phyloP scores from a whole-genome alignment of 2,113 vertebrate species.

The Ptilorrhoa leucosticta region DNA sequence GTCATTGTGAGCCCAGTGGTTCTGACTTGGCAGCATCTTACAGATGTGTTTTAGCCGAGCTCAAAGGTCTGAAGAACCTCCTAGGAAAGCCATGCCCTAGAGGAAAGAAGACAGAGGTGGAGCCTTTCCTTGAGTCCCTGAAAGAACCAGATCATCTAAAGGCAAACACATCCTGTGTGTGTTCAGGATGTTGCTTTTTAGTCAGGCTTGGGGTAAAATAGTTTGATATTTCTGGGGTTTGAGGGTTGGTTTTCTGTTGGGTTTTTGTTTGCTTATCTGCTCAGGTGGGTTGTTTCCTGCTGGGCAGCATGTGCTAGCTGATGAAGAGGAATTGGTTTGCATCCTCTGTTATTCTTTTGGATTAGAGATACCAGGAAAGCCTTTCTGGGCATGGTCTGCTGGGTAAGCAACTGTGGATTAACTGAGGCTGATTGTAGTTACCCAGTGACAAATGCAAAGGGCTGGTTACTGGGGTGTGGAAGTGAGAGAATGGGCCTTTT shows the following conservation, averaged over 20 bases:
- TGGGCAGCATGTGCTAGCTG: neutral
- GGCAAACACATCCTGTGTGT: neutral
- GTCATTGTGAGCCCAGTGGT: neutral
- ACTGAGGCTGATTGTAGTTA: neutral
- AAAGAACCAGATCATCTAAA: neutral
- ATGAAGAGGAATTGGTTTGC: neutral
- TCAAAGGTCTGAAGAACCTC: neutral
- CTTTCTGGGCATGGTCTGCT: neutral
- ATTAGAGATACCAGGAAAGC: neutral
- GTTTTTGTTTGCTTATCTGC: neutral
- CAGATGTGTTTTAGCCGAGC: neutral
- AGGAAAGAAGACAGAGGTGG: neutral
- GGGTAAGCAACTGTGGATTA: neutral
- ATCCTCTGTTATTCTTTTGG: neutral
- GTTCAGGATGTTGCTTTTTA: neutral
- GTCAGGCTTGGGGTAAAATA: neutral
- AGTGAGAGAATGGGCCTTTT: neutral
- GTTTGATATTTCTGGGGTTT: neutral
- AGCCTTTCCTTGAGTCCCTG: neutral
- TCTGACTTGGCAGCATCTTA: neutral
- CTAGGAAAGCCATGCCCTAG: neutral
- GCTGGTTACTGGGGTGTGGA: neutral
- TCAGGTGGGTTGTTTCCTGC: neutral
- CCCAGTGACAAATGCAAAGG: neutral
- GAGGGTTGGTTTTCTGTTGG: neutral